Evolutionary conservation across 2,113 vertebrate genomes (phyloP).

Genomic region (Microtus oregoni): DNA sequence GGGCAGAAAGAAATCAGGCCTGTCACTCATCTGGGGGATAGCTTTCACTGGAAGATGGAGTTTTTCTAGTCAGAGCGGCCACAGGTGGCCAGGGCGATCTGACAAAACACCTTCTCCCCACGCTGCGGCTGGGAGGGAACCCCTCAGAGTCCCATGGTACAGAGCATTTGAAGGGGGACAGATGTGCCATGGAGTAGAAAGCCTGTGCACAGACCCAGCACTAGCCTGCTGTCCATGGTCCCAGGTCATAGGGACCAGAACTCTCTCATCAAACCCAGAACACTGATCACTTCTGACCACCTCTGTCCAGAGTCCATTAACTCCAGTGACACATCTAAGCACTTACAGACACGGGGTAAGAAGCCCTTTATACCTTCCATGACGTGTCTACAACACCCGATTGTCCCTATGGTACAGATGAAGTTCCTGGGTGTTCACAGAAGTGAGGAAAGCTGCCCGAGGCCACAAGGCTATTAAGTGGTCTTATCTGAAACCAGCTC

Average conservation of each 20-base stretch:
- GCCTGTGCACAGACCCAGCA: background rate
- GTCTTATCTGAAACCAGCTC: background rate
- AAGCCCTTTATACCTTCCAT: background rate
- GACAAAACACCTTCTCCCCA: background rate
- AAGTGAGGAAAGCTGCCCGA: background rate
- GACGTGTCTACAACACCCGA: background rate
- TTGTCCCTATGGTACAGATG: background rate
- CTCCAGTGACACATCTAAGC: background rate
- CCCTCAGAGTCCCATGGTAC: background rate
- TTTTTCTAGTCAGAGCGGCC: slow-evolving; percentile 22
- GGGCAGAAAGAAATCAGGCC: slow-evolving; percentile 47
- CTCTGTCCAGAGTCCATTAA: background rate
- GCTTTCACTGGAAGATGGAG: slow-evolving; percentile 38
- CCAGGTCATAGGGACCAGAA: background rate
- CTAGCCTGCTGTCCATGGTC: background rate
- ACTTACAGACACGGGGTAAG: background rate
- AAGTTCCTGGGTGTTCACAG: background rate
- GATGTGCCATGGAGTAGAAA: background rate
- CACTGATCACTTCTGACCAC: background rate
- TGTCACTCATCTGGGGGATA: slow-evolving; percentile 48
- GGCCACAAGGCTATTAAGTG: background rate
- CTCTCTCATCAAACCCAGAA: background rate
- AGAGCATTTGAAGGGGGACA: background rate
- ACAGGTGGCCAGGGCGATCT: background rate
- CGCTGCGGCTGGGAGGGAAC: background rate